Evolutionary conservation across 1,140 invertebrate genomes (phyloP).

Genomic region (Trissolcus basalis): DNA sequence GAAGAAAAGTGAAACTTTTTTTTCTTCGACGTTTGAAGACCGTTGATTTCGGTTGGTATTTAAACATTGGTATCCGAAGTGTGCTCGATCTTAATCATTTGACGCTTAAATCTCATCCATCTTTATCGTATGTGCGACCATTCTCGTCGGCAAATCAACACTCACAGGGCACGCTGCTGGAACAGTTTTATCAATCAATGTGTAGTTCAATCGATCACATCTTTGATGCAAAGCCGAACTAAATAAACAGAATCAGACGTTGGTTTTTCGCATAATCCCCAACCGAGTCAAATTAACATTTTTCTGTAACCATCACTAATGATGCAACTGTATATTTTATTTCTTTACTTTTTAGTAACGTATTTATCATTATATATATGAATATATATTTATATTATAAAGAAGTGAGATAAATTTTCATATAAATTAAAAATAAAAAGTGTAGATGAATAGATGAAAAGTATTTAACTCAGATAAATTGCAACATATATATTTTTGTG

Average conservation of each 20-base stretch:
- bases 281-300: not conserved
- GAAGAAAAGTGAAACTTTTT: not conserved
- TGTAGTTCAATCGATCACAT: slow-evolving; percentile 43
- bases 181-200: slow-evolving; percentile 44
- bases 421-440: too few relatives aligned
- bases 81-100: slow-evolving; percentile 69
- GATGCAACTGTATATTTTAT: not conserved
- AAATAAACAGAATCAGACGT: slow-evolving; percentile 28
- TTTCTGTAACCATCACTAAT: not conserved
- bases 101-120: slow-evolving; percentile 66
- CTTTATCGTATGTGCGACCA: slow-evolving; percentile 55
- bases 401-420: too few relatives aligned
- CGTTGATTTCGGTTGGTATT: slow-evolving; percentile 35
- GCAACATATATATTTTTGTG: too few relatives aligned
- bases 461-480: too few relatives aligned
- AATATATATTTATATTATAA: too few relatives aligned
- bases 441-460: too few relatives aligned
- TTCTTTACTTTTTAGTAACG: too few relatives aligned
- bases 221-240: slow-evolving; percentile 32
- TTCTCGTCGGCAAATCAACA: slow-evolving; percentile 49
- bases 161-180: slow-evolving; percentile 17
- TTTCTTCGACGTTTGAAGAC: slow-evolving; percentile 1
- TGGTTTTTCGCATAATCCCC: slow-evolving; percentile 4
- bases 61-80: slow-evolving; percentile 32
- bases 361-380: too few relatives aligned